These are phyloP conservation scores for Remorina albescens DNA, from an alignment of 2,797 vertebrate genomes.

Conservation along the genomic window DNA sequence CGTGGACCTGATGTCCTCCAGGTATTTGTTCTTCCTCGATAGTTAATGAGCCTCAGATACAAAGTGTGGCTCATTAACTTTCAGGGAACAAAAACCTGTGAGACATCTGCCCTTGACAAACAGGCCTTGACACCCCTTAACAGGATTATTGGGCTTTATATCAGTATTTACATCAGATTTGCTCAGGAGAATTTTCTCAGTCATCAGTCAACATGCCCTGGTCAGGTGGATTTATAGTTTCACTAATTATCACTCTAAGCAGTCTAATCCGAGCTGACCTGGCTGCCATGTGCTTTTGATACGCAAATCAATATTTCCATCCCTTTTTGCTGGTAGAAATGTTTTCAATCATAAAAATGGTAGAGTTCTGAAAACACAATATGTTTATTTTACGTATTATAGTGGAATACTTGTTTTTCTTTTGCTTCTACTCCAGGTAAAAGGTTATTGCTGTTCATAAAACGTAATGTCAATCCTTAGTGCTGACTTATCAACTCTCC, in stretches of 20 bases:
- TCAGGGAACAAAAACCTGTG: conserved; percentile 57
- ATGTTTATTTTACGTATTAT: neutral
- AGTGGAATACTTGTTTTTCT: neutral
- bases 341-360: neutral
- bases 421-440: neutral
- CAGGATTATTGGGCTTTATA: conserved; percentile 44
- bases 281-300: neutral
- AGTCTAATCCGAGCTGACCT: neutral
- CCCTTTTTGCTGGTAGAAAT: neutral
- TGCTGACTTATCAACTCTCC: neutral
- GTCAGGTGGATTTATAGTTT: neutral
- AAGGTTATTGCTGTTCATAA: conserved; percentile 2
- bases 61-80: conserved; percentile 64
- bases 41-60: conserved; percentile 64
- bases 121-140: conserved; percentile 49
- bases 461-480: neutral
- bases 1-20: conserved; percentile 45
- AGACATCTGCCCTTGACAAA: conserved; percentile 66
- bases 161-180: conserved; percentile 51
- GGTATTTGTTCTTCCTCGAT: conserved; percentile 56
- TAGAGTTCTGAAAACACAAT: neutral
- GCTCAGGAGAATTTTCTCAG: conserved; percentile 22
- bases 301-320: neutral
- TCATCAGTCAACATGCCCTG: conserved; percentile 46
- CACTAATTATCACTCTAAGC: conserved; percentile 7